These are phyloP conservation scores for Psittacus erithacus DNA, from an alignment of 2,113 vertebrate genomes.

Conservation along the genomic window DNA sequence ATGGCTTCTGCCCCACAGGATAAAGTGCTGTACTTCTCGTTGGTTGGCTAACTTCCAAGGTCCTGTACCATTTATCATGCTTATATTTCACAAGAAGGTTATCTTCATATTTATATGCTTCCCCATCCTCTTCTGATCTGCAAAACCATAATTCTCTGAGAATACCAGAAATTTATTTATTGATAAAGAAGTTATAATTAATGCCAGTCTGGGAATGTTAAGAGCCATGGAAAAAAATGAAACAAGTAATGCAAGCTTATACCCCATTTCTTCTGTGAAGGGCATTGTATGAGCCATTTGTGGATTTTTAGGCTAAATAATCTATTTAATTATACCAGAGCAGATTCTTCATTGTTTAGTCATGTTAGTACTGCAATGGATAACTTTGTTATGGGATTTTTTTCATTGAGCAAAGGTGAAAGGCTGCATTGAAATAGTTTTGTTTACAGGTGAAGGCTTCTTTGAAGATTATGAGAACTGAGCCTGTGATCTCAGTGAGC, in stretches of 20 bases:
- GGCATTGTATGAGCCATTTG: not conserved
- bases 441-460: not conserved
- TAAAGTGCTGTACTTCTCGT: not conserved
- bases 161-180: not conserved
- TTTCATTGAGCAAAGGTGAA: not conserved
- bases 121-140: not conserved
- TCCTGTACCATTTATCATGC: not conserved
- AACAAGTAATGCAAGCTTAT: not conserved
- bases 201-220: not conserved
- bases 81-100: constrained; percentile 7
- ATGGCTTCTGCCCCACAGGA: not conserved
- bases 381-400: not conserved
- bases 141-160: not conserved
- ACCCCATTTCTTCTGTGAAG: not conserved
- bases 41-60: not conserved
- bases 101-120: not conserved
- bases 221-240: not conserved
- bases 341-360: not conserved
- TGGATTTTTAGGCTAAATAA: not conserved
- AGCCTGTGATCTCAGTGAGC: not conserved
- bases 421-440: not conserved
- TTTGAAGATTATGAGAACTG: not conserved
- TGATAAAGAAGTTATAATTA: not conserved
- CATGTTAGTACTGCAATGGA: not conserved
- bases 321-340: not conserved